phyloP scores from a whole-genome alignment of 2,797 vertebrate genomes.

The Anguilla pacifica region DNA sequence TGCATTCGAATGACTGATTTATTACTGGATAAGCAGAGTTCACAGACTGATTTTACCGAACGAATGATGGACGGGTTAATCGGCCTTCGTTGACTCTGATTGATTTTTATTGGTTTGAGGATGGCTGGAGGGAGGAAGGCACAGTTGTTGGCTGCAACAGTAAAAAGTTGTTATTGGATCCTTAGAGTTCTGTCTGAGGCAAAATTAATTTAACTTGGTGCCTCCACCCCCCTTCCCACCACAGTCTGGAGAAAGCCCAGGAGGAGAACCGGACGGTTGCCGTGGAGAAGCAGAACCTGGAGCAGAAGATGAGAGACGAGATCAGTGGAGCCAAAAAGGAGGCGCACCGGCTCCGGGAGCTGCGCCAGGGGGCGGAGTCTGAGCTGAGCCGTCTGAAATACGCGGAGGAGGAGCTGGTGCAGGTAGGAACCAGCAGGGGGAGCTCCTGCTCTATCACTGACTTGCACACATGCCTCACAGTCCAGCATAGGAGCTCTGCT shows the following conservation, averaged over 20 bases:
- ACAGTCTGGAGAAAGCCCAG: slow-evolving; percentile 94
- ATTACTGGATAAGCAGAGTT: background rate
- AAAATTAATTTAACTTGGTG: background rate
- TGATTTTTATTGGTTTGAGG: background rate
- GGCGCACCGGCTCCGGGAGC: slow-evolving; percentile 86
- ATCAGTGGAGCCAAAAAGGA: slow-evolving; percentile 93
- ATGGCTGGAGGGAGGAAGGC: background rate
- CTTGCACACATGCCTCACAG: background rate
- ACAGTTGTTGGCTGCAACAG: background rate
- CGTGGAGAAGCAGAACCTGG: slow-evolving; percentile 96
- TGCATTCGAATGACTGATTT: background rate
- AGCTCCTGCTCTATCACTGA: background rate
- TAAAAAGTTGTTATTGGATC: background rate
- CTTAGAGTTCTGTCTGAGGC: background rate
- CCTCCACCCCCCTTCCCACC: background rate
- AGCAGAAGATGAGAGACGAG: slow-evolving; percentile 97
- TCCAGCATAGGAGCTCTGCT: background rate
- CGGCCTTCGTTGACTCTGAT: background rate
- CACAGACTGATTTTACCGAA: background rate
- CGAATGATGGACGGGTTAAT: background rate
- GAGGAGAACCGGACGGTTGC: slow-evolving; percentile 97
- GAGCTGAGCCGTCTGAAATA: slow-evolving; percentile 96
- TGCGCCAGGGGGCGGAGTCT: slow-evolving; percentile 90
- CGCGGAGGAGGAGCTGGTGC: slow-evolving; percentile 93
- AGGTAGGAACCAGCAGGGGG: slow-evolving; percentile 71